A percentile compares a stretch with the other conserved stretches of the same genome.
Conservation (phyloP, 1,140 invertebrate species). For the Zaprionus nigranus region DNA sequence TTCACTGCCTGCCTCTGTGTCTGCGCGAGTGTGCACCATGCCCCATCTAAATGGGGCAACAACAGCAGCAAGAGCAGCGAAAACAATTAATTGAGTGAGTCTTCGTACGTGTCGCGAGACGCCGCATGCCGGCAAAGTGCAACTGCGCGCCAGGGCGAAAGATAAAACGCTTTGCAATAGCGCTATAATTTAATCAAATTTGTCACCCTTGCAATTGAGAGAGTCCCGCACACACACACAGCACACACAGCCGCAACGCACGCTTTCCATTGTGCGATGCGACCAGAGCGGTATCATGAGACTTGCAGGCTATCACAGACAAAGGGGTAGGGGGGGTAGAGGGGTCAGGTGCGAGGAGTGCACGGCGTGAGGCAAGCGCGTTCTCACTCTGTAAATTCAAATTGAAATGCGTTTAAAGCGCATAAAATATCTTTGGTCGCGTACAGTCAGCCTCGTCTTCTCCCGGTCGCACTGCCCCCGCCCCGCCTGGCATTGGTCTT, state of each 20-base stretch:
- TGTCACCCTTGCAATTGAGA: slow-evolving; percentile 81
- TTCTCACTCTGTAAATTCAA: slow-evolving; percentile 70
- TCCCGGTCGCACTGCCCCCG: no score
- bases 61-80: slow-evolving; percentile 50
- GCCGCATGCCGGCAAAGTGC: slow-evolving; percentile 54
- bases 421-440: slow-evolving; percentile 50
- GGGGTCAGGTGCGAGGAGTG: not conserved
- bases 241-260: slow-evolving; percentile 6
- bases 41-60: slow-evolving; percentile 51
- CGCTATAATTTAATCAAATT: slow-evolving; percentile 82
- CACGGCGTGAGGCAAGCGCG: not conserved
- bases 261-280: slow-evolving; percentile 13
- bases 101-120: slow-evolving; percentile 42
- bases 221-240: slow-evolving; percentile 34
- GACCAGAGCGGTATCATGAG: not conserved
- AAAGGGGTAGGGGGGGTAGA: not conserved
- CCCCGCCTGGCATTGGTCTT: slow-evolving; percentile 13
- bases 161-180: slow-evolving; percentile 82
- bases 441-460: slow-evolving; percentile 26
- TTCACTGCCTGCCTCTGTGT: slow-evolving; percentile 13
- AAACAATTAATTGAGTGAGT: slow-evolving; percentile 81
- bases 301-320: not conserved
- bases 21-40: slow-evolving; percentile 34
- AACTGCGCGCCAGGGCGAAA: slow-evolving; percentile 53
- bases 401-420: slow-evolving; percentile 71